Evolutionary conservation across 1,140 invertebrate species (phyloP).

Genomic region (Eciton burchellii): DNA sequence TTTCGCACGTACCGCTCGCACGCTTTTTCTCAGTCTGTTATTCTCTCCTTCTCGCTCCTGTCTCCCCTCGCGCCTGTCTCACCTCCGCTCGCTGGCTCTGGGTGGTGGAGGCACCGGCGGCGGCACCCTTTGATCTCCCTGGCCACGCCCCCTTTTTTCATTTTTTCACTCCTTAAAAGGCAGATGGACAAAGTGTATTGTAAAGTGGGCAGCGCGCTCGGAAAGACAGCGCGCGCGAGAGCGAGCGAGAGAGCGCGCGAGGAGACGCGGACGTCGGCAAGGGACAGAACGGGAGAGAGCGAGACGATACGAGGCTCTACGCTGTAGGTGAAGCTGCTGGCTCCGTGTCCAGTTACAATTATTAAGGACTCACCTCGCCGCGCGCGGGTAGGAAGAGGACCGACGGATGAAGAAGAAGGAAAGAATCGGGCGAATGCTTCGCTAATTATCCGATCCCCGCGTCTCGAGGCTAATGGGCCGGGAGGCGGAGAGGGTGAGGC

Average conservation of each 20-base stretch:
- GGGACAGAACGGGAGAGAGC: slow-evolving; percentile 21
- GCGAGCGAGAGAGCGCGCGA: slow-evolving; percentile 6
- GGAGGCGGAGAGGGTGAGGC: slow-evolving; percentile 47
- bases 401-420: slow-evolving; percentile 66
- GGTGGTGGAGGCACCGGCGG: slow-evolving; percentile 76
- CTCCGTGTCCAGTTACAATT: slow-evolving; percentile 86
- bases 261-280: slow-evolving; percentile 24
- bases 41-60: slow-evolving; percentile 25
- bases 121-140: slow-evolving; percentile 84
- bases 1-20: no score
- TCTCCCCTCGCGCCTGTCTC: slow-evolving; percentile 52
- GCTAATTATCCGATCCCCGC: slow-evolving; percentile 84
- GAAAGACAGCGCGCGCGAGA: slow-evolving; percentile 59
- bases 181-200: slow-evolving; percentile 86
- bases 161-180: slow-evolving; percentile 86
- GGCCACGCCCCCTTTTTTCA: slow-evolving; percentile 85
- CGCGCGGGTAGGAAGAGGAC: slow-evolving; percentile 70
- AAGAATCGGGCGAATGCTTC: slow-evolving; percentile 79
- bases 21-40: slow-evolving; percentile 25
- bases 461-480: slow-evolving; percentile 80
- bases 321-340: slow-evolving; percentile 85
- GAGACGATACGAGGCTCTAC: slow-evolving; percentile 62
- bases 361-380: slow-evolving; percentile 82
- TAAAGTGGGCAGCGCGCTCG: slow-evolving; percentile 85
- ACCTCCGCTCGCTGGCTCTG: slow-evolving; percentile 70